Conservation (phyloP, 2,113 vertebrate species). For the Aspiorhynchus laticeps region DNA sequence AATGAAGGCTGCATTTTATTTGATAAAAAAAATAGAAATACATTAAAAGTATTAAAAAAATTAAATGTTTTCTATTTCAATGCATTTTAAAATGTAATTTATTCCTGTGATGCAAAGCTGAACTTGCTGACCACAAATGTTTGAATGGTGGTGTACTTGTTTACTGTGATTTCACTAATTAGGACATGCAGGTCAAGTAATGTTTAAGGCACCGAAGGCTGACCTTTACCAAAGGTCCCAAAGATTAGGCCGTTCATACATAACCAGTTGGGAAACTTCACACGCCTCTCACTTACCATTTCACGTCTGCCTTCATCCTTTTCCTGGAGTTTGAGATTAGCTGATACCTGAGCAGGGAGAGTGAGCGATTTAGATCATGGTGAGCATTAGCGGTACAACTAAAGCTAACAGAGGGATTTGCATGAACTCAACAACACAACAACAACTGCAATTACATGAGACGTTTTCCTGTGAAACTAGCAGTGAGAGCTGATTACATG, state of each 20-base stretch:
- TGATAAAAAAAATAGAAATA: no score
- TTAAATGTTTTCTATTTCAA: no score
- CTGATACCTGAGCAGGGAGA: slow-evolving; percentile 79
- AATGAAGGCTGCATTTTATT: no score
- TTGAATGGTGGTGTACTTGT: background rate
- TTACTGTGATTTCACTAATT: background rate
- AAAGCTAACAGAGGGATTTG: slow-evolving; percentile 32
- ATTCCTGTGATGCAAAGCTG: no score
- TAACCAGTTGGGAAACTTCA: background rate
- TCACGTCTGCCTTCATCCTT: slow-evolving; percentile 86
- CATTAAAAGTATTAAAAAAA: no score
- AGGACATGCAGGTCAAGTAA: background rate
- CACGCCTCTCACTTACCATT: slow-evolving; percentile 76
- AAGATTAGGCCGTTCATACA: background rate
- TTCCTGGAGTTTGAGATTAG: slow-evolving; percentile 88
- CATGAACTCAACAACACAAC: slow-evolving; percentile 6
- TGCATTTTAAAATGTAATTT: no score
- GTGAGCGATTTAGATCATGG: slow-evolving; percentile 12
- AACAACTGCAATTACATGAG: background rate
- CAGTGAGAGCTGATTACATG: background rate
- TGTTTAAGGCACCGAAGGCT: background rate
- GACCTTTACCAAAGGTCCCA: background rate
- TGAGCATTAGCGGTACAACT: slow-evolving; percentile 22
- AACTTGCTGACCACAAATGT: background rate
- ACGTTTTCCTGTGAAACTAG: background rate